phyloP scores from a whole-genome alignment of 1,140 invertebrate genomes.

The Drosophila subobscura region DNA sequence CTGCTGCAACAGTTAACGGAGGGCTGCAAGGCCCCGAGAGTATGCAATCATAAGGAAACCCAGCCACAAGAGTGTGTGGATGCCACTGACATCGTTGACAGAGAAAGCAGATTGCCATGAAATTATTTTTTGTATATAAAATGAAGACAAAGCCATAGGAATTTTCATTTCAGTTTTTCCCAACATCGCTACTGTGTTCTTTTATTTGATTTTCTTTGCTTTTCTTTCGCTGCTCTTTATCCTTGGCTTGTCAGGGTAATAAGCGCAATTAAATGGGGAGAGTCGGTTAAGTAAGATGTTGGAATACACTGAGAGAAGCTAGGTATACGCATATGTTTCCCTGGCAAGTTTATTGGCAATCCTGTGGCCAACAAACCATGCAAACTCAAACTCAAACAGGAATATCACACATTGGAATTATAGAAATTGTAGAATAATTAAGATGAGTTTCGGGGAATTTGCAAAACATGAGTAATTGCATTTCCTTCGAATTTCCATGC shows the following conservation, averaged over 20 bases:
- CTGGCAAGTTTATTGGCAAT: no score
- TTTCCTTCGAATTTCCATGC: no score
- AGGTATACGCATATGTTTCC: no score
- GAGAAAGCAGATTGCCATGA: conserved; percentile 6
- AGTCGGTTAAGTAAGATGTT: conserved; percentile 1
- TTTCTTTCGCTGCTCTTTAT: neutral
- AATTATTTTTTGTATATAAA: conserved; percentile 35
- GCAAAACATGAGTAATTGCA: no score
- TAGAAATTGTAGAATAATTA: no score
- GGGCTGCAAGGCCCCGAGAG: neutral
- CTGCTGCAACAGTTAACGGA: conserved; percentile 25
- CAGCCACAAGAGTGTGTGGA: neutral
- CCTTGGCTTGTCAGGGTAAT: conserved; percentile 51
- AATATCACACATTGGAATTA: no score
- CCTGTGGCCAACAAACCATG: no score
- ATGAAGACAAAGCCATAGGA: conserved; percentile 13
- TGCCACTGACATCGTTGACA: no score
- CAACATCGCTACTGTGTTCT: neutral
- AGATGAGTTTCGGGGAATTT: no score
- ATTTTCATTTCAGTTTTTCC: conserved; percentile 26
- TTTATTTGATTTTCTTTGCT: conserved; percentile 8
- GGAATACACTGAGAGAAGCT: neutral
- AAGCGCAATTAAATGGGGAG: conserved; percentile 63
- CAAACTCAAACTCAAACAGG: no score
- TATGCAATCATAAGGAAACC: conserved; percentile 5